Conservation (phyloP, 2,888 invertebrate genomes). For the Malacosoma neustria region DNA sequence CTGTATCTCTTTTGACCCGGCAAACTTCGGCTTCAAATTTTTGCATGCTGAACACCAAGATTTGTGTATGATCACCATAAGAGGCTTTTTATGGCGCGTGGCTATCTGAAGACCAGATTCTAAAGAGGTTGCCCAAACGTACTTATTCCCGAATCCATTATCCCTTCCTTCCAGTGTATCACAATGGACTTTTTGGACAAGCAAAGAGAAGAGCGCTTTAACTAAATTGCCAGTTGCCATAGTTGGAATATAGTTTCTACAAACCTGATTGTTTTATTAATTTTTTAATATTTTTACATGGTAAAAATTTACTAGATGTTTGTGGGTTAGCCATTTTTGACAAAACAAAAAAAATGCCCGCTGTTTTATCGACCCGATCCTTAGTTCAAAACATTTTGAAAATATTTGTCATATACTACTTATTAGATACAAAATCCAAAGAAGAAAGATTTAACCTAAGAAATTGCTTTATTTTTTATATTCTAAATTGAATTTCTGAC, state of each 20-base stretch:
- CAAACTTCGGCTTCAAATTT: constrained; percentile 77
- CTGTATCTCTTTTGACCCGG: constrained; percentile 70
- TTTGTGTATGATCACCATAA: constrained; percentile 80
- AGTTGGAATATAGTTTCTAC: constrained; percentile 11
- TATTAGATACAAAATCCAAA: no score
- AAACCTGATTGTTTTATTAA: no score
- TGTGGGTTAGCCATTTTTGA: constrained; percentile 33
- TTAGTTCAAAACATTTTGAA: no score
- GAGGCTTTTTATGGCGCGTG: constrained; percentile 65
- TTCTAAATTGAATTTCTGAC: no score
- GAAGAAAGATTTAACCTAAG: no score
- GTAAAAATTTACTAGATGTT: constrained; percentile 13
- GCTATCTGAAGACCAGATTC: constrained; percentile 57
- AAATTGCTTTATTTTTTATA: no score
- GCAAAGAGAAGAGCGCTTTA: constrained; percentile 35
- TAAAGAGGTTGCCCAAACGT: constrained; percentile 61
- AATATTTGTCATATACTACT: no score
- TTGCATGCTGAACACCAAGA: constrained; percentile 80
- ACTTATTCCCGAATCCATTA: constrained; percentile 58
- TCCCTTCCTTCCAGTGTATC: constrained; percentile 30
- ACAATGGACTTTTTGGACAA: constrained; percentile 42
- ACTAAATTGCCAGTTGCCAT: constrained; percentile 44
- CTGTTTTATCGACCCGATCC: no score
- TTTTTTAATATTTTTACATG: no score
- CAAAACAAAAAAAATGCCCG: constrained; percentile 18